Evolutionary conservation across 2,113 vertebrate genomes (phyloP), one percentile per base, ranked within the genome.

Genomic region (Anser cygnoides): DNA sequence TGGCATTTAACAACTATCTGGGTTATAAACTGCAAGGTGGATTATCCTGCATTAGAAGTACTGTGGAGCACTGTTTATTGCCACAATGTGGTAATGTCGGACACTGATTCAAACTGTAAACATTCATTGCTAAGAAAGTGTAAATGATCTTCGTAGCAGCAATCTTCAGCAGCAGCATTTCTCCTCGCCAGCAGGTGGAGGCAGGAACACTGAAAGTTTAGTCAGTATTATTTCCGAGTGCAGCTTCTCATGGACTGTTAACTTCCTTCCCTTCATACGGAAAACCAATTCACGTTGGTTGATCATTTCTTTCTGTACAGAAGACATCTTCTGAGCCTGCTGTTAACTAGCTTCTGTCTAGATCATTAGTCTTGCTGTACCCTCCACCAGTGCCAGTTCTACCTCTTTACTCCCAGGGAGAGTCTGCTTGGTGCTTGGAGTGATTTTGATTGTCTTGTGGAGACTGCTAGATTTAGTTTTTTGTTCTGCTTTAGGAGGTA

Each of bases 101-200:
- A 57, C 80, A 61, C 59, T 44, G 84, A 33, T 54, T 41, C 87
- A 74, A 68, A 77, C 39, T 9, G 37, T 16, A 33, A 35, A n/a
- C 43, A 22, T 17, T 75, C 62, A 37, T 74, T 55, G 57, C 85
- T 81, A 43, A n/a, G 72, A 55, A 94, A 31, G 33, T 6, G n/a
- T 55, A 70, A 59, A 31, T 18, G 86, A 79, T 90, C 37, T 55
- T 73, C 46, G 90, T 39, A 54, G 37, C 83, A 73, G 49, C 41
- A 29, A 4, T 87, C 63, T 68, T 90, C 63, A 74, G 63, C 91
- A 67, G 90, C 93, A 80, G 62, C 89, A 26, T 35, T 44, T 92
- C 73, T 97, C 54, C 63, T 95, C 89, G 84, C 93, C 96, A 87
- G 96, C 87, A 96, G 96, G 80, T 89, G 94, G 96, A 96, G 96